Conservation (phyloP, 2,113 vertebrate genomes). For the Vimba vimba region DNA sequence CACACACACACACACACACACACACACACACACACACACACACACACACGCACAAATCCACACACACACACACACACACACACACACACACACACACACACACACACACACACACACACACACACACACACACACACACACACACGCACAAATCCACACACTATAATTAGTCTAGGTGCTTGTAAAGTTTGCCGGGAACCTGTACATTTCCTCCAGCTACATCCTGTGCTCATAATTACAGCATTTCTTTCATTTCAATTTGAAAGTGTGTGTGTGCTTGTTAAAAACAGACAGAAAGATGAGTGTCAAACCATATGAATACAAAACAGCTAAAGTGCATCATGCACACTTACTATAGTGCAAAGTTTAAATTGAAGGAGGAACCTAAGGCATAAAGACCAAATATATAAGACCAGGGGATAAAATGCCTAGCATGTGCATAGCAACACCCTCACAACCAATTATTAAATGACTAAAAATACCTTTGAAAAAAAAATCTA, state of each 20-base stretch:
- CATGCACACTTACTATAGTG: neutral
- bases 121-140: slow-evolving; percentile 6
- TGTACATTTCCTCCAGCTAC: slow-evolving; percentile 41
- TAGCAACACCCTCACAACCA: neutral
- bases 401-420: neutral
- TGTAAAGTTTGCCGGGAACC: slow-evolving; percentile 37
- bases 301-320: neutral
- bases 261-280: slow-evolving; percentile 26
- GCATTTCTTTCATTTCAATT: slow-evolving; percentile 31
- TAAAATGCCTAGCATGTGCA: neutral
- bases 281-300: neutral
- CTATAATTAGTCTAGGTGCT: slow-evolving; percentile 48
- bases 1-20: slow-evolving; percentile 16
- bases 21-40: too few relatives aligned
- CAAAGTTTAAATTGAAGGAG: neutral
- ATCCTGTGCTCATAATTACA: slow-evolving; percentile 65
- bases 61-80: neutral
- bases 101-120: slow-evolving; percentile 17
- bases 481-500: too few relatives aligned
- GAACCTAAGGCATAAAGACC: too few relatives aligned
- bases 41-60: neutral
- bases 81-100: slow-evolving; percentile 9
- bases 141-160: neutral
- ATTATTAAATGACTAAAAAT: too few relatives aligned
- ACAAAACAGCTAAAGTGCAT: neutral